Evolutionary conservation across 2,113 vertebrate genomes (phyloP), one percentile per base, ranked within the genome.

Genomic region (Tricholaema leucomelas): DNA sequence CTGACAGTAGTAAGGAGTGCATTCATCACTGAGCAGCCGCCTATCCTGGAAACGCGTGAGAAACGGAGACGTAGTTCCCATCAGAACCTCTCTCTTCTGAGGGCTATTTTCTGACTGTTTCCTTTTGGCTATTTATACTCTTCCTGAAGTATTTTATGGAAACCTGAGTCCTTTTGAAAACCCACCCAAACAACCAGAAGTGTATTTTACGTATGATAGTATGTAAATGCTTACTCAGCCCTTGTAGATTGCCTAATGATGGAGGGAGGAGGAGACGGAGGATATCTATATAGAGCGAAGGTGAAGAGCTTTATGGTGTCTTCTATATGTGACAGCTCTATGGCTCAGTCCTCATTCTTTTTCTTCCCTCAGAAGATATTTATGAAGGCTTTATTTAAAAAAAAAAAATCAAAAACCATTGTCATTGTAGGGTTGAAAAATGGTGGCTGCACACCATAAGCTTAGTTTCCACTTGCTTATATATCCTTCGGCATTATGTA

Each of bases 181-280:
- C 27, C 58, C 69, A 92, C 86, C 84, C 86, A 93, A 89, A 80
- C 85, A 93, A 61, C 71, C 60, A 91, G 28, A 81, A 90, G 14
- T 54, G 17, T 94, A 33, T 87, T 90, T 93, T 92, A 90, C 30
- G 74, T 94, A 81, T 73, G 50, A 24, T 83, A 88, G 75, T 81
- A 65, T 83, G 84, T 94, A 93, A 88, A 36, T 52, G 74, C 75
- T 93, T 85, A 95, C 52, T 95, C 94, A 94, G 81, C 70, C 28
- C 30, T 93, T 86, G 25, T 42, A 55, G 60, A 61, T 91, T 87
- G 42, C 56, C 50, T 83, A 59, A 54, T 78, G 48, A 25, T 50
- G 48, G 23, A 50, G 25, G 48, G 58, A 67, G 82, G 63, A 88
- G 73, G 59, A 72, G 84, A 58, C 69, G 85, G 69, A 90, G 70